phyloP scores from a whole-genome alignment of 2,113 vertebrate genomes.

The Gnathonemus echidnorhynchus region DNA sequence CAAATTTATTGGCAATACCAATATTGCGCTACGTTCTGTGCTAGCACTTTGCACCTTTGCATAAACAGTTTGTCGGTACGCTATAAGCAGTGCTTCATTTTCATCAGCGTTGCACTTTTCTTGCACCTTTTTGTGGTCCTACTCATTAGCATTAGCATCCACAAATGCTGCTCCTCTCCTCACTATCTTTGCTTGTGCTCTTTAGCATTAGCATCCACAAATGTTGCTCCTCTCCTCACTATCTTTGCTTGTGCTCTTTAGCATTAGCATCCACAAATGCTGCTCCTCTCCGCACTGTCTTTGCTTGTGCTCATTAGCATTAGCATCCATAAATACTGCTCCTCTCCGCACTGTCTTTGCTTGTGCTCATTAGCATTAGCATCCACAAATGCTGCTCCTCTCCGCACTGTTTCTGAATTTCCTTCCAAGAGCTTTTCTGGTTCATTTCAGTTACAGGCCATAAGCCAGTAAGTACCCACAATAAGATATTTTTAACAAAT shows the following conservation, averaged over 20 bases:
- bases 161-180: too few relatives aligned
- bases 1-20: too few relatives aligned
- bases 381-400: background rate
- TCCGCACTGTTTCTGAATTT: background rate
- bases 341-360: background rate
- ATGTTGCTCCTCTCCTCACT: too few relatives aligned
- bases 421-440: background rate
- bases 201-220: background rate
- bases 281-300: background rate
- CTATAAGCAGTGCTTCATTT: background rate
- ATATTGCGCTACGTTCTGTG: too few relatives aligned
- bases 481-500: too few relatives aligned
- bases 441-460: background rate
- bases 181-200: too few relatives aligned
- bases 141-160: background rate
- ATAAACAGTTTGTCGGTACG: background rate
- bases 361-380: background rate
- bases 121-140: background rate
- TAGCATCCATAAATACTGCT: too few relatives aligned
- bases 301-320: background rate
- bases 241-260: background rate
- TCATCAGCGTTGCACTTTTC: background rate
- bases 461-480: too few relatives aligned
- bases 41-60: too few relatives aligned
- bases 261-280: background rate